Conservation (phyloP, 2,113 vertebrate genomes). For the Symphodus melops region DNA sequence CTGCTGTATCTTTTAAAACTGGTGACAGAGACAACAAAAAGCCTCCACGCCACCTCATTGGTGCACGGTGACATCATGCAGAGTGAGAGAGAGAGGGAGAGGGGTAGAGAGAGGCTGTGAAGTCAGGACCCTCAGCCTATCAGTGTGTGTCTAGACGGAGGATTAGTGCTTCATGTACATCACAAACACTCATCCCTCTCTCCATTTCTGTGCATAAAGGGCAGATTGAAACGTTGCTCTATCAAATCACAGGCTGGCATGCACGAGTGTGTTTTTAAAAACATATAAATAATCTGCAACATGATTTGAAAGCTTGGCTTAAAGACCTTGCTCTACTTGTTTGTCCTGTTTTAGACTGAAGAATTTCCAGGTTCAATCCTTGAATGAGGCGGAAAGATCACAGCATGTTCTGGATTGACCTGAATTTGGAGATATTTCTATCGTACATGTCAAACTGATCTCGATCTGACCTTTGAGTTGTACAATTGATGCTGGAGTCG, state of each 20-base stretch:
- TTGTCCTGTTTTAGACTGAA: not conserved
- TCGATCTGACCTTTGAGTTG: no score
- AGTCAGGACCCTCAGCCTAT: conserved; percentile 6
- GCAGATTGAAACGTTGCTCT: not conserved
- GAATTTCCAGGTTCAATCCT: not conserved
- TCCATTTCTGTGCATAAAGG: not conserved
- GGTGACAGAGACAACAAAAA: conserved; percentile 7
- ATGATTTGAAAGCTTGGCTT: not conserved
- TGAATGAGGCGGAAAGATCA: not conserved
- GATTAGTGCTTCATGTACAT: not conserved
- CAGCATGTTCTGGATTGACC: not conserved
- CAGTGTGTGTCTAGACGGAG: not conserved
- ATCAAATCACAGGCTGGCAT: not conserved
- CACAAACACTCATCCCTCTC: conserved; percentile 4
- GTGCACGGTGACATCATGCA: conserved; percentile 1
- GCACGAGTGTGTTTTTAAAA: not conserved
- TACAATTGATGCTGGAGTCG: no score
- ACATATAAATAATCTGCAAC: not conserved
- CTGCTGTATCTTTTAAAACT: no score
- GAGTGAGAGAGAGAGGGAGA: not conserved
- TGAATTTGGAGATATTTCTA: no score
- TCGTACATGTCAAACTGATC: no score
- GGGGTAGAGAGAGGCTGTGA: not conserved
- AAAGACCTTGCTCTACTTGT: not conserved
- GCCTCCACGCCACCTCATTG: conserved; percentile 12